phyloP scores from a whole-genome alignment of 1,140 invertebrate genomes.

The Procambarus virginalis region DNA sequence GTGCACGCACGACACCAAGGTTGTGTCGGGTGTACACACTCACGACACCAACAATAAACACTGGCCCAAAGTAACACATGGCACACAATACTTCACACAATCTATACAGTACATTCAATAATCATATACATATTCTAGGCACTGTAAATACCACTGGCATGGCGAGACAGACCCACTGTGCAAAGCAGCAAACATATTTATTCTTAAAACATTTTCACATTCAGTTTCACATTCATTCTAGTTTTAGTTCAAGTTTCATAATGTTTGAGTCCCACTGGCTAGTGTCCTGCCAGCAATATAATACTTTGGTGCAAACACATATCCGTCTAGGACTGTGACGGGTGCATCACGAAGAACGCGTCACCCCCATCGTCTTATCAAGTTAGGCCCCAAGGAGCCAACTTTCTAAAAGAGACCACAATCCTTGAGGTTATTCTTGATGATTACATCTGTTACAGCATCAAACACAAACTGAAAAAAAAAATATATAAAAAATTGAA shows the following conservation, averaged over 20 bases:
- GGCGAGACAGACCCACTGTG: constrained; percentile 33
- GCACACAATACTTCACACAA: constrained; percentile 45
- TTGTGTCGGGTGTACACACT: too few species aligned
- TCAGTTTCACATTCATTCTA: not conserved
- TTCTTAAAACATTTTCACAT: not conserved
- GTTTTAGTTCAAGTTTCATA: not conserved
- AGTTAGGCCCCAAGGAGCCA: not conserved
- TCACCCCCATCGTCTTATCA: not conserved
- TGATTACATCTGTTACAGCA: constrained; percentile 93
- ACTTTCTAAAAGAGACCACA: constrained; percentile 84
- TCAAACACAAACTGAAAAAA: constrained; percentile 87
- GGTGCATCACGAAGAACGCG: not conserved
- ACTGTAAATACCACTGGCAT: constrained; percentile 32
- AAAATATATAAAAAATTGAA: not conserved
- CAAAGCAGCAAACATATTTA: constrained; percentile 28
- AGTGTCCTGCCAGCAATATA: constrained; percentile 42
- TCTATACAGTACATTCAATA: constrained; percentile 24
- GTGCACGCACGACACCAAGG: too few species aligned
- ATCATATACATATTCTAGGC: constrained; percentile 29
- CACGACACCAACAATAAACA: constrained; percentile 21
- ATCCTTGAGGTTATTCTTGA: constrained; percentile 94
- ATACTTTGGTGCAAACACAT: constrained; percentile 47
- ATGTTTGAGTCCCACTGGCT: constrained; percentile 18
- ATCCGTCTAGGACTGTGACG: constrained; percentile 38
- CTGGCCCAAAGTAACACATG: constrained; percentile 64